Evolutionary conservation across 2,113 vertebrate genomes (phyloP).

Genomic region (Toxotes chatareus): DNA sequence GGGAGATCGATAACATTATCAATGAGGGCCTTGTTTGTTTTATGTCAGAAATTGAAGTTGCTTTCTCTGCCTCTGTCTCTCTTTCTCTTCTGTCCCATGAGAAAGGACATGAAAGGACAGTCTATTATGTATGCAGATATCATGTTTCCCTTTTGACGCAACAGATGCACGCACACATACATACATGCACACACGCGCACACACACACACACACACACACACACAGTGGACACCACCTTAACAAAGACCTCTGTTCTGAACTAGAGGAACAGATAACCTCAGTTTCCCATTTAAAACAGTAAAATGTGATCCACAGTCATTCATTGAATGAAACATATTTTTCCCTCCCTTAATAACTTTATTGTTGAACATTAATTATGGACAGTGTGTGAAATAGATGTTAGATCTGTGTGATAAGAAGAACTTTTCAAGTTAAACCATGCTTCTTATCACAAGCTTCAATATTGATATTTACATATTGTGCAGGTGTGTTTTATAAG

Average conservation of each 20-base stretch:
- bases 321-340: too few species aligned
- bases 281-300: neutral
- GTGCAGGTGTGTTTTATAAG: neutral
- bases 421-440: too few species aligned
- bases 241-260: constrained; percentile 5
- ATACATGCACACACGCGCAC: too few species aligned
- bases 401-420: too few species aligned
- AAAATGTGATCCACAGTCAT: neutral
- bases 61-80: neutral
- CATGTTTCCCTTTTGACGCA: constrained; percentile 62
- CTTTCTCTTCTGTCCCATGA: constrained; percentile 4
- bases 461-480: too few species aligned
- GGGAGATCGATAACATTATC: neutral
- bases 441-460: too few species aligned
- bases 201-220: neutral
- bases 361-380: too few species aligned
- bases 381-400: too few species aligned
- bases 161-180: constrained; percentile 13
- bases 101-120: constrained; percentile 23
- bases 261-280: neutral
- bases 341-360: too few species aligned
- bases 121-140: constrained; percentile 57
- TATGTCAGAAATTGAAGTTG: neutral
- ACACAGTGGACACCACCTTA: neutral
- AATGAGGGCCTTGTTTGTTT: neutral